These are phyloP conservation scores for Rhopalosiphum nymphaeae DNA, from an alignment of 2,888 invertebrate species.

Conservation along the genomic window DNA sequence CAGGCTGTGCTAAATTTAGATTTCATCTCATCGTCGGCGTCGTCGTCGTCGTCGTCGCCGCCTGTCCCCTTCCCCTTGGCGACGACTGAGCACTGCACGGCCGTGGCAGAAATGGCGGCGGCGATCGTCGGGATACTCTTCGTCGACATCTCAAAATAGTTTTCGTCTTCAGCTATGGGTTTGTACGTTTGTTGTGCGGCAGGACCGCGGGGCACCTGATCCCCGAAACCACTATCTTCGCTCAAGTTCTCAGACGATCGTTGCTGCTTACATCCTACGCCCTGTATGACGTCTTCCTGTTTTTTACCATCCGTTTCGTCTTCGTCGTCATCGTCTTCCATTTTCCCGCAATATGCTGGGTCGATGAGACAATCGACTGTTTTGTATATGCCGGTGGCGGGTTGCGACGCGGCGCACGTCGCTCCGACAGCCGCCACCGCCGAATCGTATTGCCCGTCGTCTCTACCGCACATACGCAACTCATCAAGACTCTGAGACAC, in stretches of 20 bases:
- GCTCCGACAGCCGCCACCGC: background rate
- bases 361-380: slow-evolving; percentile 68
- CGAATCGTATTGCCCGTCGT: slow-evolving; percentile 29
- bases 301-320: slow-evolving; percentile 69
- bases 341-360: slow-evolving; percentile 46
- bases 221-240: slow-evolving; percentile 79
- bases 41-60: slow-evolving; percentile 67
- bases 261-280: slow-evolving; percentile 66
- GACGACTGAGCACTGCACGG: slow-evolving; percentile 65
- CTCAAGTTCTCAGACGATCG: slow-evolving; percentile 82
- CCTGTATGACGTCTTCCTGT: slow-evolving; percentile 67
- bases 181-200: slow-evolving; percentile 61
- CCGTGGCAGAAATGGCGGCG: slow-evolving; percentile 66
- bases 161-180: slow-evolving; percentile 66
- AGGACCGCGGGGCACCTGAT: slow-evolving; percentile 67
- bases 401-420: slow-evolving; percentile 8
- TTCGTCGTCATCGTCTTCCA: slow-evolving; percentile 67
- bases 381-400: slow-evolving; percentile 67
- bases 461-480: slow-evolving; percentile 36
- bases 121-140: slow-evolving; percentile 66
- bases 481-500: slow-evolving; percentile 68
- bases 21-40: slow-evolving; percentile 67
- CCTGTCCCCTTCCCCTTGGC: slow-evolving; percentile 67
- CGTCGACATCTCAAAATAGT: slow-evolving; percentile 66
- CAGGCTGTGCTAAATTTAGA: slow-evolving; percentile 69